phyloP scores from a whole-genome alignment of 1,140 invertebrate species.

The Papilio dardanus region DNA sequence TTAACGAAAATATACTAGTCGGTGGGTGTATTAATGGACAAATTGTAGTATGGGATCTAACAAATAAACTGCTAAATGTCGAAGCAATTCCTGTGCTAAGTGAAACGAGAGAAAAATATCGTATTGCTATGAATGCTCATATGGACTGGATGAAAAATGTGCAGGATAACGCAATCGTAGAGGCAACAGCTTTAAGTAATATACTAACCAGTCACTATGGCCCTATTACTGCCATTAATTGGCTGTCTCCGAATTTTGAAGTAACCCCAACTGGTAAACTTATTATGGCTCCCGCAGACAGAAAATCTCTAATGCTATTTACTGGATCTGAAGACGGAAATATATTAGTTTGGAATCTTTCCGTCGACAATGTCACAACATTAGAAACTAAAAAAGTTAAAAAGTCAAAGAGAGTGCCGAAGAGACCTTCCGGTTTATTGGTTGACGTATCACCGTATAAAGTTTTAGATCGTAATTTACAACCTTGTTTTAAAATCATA shows the following conservation, averaged over 20 bases:
- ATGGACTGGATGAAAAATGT: conserved; percentile 87
- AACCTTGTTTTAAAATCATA: conserved; percentile 84
- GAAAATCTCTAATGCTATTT: conserved; percentile 84
- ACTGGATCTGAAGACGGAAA: conserved; percentile 86
- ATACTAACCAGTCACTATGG: conserved; percentile 84
- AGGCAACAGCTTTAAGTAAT: conserved; percentile 84
- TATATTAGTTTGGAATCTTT: conserved; percentile 88
- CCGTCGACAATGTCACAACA: conserved; percentile 67
- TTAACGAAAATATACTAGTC: conserved; percentile 86
- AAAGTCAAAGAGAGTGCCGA: conserved; percentile 76
- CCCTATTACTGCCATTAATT: conserved; percentile 85
- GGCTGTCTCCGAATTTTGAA: conserved; percentile 85
- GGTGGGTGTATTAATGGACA: conserved; percentile 89
- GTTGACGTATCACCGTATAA: conserved; percentile 83
- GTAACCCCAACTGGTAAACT: conserved; percentile 84
- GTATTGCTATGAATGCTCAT: conserved; percentile 83
- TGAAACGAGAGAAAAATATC: conserved; percentile 84
- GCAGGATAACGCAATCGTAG: conserved; percentile 82
- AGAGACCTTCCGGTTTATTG: conserved; percentile 82
- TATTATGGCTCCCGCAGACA: conserved; percentile 64
- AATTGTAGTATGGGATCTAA: conserved; percentile 89
- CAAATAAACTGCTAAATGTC: conserved; percentile 85
- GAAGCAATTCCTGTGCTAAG: conserved; percentile 85
- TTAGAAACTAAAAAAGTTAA: conserved; percentile 77
- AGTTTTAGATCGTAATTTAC: conserved; percentile 83